Conservation (phyloP, 2,113 vertebrate species). For the Marmota flaviventris region DNA sequence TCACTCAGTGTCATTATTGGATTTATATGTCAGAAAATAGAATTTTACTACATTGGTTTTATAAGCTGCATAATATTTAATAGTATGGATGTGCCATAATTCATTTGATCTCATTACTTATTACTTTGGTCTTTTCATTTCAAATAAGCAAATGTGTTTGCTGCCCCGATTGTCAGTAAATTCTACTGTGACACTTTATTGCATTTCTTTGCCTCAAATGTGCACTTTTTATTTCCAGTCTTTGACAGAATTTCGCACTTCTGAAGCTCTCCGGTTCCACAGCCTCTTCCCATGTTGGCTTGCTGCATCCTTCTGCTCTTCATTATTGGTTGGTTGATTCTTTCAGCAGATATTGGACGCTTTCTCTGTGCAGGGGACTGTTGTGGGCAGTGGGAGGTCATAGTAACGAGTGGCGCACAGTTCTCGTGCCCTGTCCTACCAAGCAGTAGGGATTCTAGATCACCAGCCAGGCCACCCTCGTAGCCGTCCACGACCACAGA, state of each 20-base stretch:
- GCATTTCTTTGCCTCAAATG: neutral
- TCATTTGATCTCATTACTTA: constrained; percentile 38
- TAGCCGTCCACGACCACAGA: neutral
- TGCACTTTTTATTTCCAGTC: neutral
- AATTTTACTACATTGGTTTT: constrained; percentile 30
- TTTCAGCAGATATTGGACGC: neutral
- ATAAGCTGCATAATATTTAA: constrained; percentile 11
- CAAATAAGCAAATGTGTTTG: neutral
- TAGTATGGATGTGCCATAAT: neutral
- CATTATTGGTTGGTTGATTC: too few relatives aligned
- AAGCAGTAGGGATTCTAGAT: too few relatives aligned
- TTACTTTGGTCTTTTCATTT: constrained; percentile 32
- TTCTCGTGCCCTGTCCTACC: neutral
- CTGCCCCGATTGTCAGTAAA: neutral
- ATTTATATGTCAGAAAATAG: neutral
- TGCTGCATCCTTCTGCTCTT: rapidly evolving
- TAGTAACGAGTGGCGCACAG: rapidly evolving
- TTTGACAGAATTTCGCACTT: neutral
- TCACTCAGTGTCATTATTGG: neutral
- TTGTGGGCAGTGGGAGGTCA: neutral
- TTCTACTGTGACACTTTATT: neutral
- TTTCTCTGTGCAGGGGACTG: neutral
- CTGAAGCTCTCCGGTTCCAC: neutral
- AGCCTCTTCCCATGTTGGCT: rapidly evolving
- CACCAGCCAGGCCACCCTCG: neutral